Conservation (phyloP, 23 tunicate species). For the Halocynthia aurantium region DNA sequence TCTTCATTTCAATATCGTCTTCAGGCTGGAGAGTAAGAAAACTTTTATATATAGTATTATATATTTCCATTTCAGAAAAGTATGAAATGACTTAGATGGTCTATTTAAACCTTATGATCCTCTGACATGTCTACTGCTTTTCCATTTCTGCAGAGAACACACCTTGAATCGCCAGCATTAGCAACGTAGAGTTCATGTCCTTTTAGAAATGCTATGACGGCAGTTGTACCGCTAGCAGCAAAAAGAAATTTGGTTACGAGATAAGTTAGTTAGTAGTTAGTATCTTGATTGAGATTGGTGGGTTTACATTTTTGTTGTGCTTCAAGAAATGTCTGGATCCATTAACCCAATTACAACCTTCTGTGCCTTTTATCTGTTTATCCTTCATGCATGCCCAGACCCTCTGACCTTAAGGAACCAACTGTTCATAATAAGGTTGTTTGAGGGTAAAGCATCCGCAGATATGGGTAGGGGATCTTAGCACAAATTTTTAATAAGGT, state of each 20-base stretch:
- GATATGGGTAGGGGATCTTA: too few species aligned
- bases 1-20: conserved; percentile 61
- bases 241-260: not conserved
- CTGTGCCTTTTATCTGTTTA: too few species aligned
- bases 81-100: not conserved
- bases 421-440: too few species aligned
- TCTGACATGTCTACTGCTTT: conserved; percentile 81
- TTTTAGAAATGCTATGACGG: conserved; percentile 65
- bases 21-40: conserved; percentile 53
- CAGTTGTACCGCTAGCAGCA: conserved; percentile 76
- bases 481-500: too few species aligned
- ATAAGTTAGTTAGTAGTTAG: too few species aligned
- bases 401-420: too few species aligned
- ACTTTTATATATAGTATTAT: not conserved
- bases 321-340: too few species aligned
- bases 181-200: conserved; percentile 59
- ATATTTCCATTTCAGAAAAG: not conserved
- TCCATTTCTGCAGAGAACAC: conserved; percentile 78
- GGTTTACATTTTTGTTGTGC: too few species aligned
- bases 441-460: too few species aligned
- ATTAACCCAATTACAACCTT: too few species aligned
- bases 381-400: too few species aligned
- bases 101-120: conserved; percentile 63
- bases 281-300: too few species aligned
- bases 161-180: conserved; percentile 93